Evolutionary conservation across 1,140 invertebrate species (phyloP), one percentile per base, ranked within the genome.

Genomic region (Anagrus nilaparvatae): DNA sequence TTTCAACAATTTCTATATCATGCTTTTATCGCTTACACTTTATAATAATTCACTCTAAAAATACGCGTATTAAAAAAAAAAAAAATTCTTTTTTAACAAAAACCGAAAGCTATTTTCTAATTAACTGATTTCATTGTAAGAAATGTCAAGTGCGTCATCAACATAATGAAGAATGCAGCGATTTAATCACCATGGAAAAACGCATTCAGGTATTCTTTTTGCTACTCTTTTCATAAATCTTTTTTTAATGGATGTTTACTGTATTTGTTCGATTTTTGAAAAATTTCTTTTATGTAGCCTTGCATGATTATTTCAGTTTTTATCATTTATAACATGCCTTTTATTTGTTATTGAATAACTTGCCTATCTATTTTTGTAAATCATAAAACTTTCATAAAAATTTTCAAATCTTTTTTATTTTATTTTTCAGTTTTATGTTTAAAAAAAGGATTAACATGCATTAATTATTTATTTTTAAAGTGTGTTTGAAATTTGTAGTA

Each of bases 111-210:
- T 37, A 46, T 27, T 50, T 56, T 58, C 44, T 58, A n/a, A n/a
- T 34, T 57, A 47, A 54, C 51, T 59, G 52, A 56, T 61, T 60
- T 61, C 40, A 63, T 59, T 55, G 64, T 46, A 69, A 88, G 77
- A 90, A 90, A 78, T 91, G 87, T 66, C 80, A 79, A 52, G 87
- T 91, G 46, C 78, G 84, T 31, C 88, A 92, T 69, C 82, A 87
- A 54, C 88, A 92, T 65, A 92, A 92, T 67, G 87, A 93, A 63
- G 87, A 91, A 60, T 93, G 88, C 72, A 91, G 82, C 65, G 87
- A 93, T 69, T 74, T 92, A 51, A 83, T 92, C 48, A 90, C 87
- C 33, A 90, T 93, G 87, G 87, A 93, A 68, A 93, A 93, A 68
- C 72, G 88, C 34, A 93, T 91, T 60, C 77, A 79, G 74, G 76